Percentiles rank a stretch among this genome's conserved stretches.
Conservation (phyloP, 1,140 invertebrate genomes). For the Drosophila azteca region DNA sequence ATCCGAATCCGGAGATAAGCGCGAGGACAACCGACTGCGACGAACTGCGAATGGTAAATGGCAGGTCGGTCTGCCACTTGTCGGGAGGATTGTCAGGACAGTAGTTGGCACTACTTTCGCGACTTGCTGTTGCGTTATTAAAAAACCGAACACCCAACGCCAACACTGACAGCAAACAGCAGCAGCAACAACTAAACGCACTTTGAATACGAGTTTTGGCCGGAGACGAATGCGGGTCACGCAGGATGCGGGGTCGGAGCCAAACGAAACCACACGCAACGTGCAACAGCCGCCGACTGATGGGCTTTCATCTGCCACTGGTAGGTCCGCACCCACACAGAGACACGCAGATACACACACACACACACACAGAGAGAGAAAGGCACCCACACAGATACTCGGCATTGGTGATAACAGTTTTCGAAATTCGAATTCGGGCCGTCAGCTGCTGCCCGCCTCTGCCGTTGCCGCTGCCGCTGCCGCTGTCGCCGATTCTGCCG, state of each 20-base stretch:
- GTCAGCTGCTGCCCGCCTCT: constrained; percentile 58
- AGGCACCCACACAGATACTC: constrained; percentile 15
- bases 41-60: constrained; percentile 63
- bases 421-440: constrained; percentile 73
- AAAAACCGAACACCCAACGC: constrained; percentile 23
- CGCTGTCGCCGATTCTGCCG: constrained; percentile 14
- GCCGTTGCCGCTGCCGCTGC: constrained; percentile 14
- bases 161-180: constrained; percentile 23
- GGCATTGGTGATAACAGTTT: constrained; percentile 72
- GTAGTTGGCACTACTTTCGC: constrained; percentile 44
- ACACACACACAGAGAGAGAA: constrained; percentile 9
- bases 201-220: constrained; percentile 57
- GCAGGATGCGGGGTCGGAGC: constrained; percentile 29
- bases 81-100: constrained; percentile 39
- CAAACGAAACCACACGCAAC: constrained; percentile 70
- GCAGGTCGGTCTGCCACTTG: constrained; percentile 40
- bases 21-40: constrained; percentile 57
- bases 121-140: constrained; percentile 39
- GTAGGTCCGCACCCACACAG: constrained; percentile 47
- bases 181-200: constrained; percentile 44
- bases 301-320: constrained; percentile 62
- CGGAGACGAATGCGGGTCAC: constrained; percentile 9
- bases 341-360: constrained; percentile 1
- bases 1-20: constrained; percentile 3
- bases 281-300: constrained; percentile 81